phyloP scores from a whole-genome alignment of 2,888 invertebrate genomes.

The Scaptomyza parva region DNA sequence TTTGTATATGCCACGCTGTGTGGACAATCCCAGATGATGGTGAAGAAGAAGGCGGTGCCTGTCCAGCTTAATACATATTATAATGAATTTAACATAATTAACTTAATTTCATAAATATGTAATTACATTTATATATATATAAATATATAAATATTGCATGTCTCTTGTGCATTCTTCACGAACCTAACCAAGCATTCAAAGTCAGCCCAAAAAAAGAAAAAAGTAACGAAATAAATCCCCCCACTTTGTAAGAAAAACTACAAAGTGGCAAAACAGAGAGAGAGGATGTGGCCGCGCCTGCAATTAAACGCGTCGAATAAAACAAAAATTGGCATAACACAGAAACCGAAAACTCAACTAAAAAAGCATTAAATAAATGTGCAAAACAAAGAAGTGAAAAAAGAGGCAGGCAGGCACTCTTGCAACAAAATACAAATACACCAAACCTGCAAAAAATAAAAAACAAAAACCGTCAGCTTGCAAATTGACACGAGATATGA shows the following conservation, averaged over 20 bases:
- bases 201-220: constrained; percentile 40
- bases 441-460: constrained; percentile 10
- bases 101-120: constrained; percentile 74
- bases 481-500: constrained; percentile 79
- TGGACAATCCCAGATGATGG: constrained; percentile 15
- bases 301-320: constrained; percentile 66
- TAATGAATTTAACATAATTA: constrained; percentile 75
- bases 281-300: constrained; percentile 65
- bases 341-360: constrained; percentile 60
- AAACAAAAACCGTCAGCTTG: constrained; percentile 62
- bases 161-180: constrained; percentile 64
- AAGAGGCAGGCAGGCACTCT: constrained; percentile 17
- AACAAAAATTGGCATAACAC: constrained; percentile 36
- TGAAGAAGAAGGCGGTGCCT: constrained; percentile 31
- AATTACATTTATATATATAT: constrained; percentile 62
- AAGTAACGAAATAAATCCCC: too few relatives aligned
- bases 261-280: constrained; percentile 58
- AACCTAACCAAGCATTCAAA: constrained; percentile 74
- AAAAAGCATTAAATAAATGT: constrained; percentile 73
- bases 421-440: too few relatives aligned
- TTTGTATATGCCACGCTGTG: constrained; percentile 67
- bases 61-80: constrained; percentile 64
- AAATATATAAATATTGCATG: constrained; percentile 57
- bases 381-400: constrained; percentile 40
- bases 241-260: neutral